phyloP scores from a whole-genome alignment of 92 coral and sea anemone genomes.

The Phymanthus crucifer region DNA sequence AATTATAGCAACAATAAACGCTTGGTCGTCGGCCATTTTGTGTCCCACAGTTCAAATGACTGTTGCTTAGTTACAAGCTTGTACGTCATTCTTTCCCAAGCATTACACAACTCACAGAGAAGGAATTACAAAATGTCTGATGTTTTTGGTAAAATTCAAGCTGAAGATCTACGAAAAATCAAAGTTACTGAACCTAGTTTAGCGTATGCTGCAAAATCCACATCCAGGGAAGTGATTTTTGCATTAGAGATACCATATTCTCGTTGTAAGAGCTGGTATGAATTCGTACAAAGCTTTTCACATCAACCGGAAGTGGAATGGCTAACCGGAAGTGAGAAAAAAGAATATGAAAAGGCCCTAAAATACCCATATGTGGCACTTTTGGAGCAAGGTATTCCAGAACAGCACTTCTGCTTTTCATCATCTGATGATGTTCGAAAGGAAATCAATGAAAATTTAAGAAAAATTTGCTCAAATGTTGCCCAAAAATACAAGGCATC shows the following conservation, averaged over 20 bases:
- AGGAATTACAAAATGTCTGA: too few species aligned
- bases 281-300: neutral
- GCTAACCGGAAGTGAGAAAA: slow-evolving; percentile 9
- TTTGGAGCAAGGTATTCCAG: neutral
- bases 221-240: slow-evolving; percentile 12
- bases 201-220: too few species aligned
- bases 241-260: neutral
- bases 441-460: slow-evolving; percentile 2
- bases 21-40: too few species aligned
- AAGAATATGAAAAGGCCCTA: neutral
- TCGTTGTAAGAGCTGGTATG: neutral
- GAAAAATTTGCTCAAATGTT: neutral
- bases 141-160: neutral
- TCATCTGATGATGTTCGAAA: neutral
- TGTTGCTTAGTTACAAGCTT: too few species aligned
- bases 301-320: neutral
- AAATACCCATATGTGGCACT: neutral
- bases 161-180: neutral
- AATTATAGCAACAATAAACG: too few species aligned
- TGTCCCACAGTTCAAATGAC: too few species aligned
- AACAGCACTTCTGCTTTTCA: slow-evolving; percentile 1
- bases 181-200: slow-evolving; percentile 4
- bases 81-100: too few species aligned
- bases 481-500: neutral
- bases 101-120: too few species aligned